Base-by-base conservation (phyloP, 2,113 vertebrate genomes). In the Rhinolophus ferrumequinum region DNA sequence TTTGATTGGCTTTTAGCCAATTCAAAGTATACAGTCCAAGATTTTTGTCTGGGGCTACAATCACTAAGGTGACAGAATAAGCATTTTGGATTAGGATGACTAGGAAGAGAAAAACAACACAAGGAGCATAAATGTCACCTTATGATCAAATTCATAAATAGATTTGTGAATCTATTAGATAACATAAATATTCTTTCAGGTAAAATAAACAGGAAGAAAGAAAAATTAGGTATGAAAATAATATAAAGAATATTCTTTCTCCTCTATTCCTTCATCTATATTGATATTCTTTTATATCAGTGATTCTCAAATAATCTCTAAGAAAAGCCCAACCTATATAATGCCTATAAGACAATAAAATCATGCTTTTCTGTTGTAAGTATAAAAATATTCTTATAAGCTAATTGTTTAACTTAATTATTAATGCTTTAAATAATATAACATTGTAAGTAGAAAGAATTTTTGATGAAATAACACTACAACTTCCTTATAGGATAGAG, bases 251-350 rank as follows among this genome's bases (percentile, higher is more conserved):
- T 7, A 84, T 14, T 66, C 22, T 64, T 93, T 79, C 30, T 47
- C 9, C 5, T 79, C 7, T 24, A 76, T 28, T 77, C 33, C 16
- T 80, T 82, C 77, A 77, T 8, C 2, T 58, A 38, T 12, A n/a
- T 1, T 67, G 33, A 67, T 26, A 14, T 62, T 90, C 67, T 70
- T 77, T 76, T 41, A 33, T 3, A 86, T 82, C 26, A 64, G 11
- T 67, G 66, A 88, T 83, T 93, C n/a, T 83, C 73, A 88, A 62
- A 88, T 91, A 69, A 81, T 75, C 41, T 73, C 67, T 94, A 86
- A 64, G 66, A 94, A 91, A 93, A 88, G n/a, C 21, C 28, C 54
- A 77, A 86, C 8, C 13, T 54, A 38, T 47, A 67, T 30, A 92
- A 21, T 56, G 62, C n/a, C n/a, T 41, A 8, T 13, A 54, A 90